Evolutionary conservation across 1,140 invertebrate species (phyloP).

Genomic region (Temnothorax longispinosus): DNA sequence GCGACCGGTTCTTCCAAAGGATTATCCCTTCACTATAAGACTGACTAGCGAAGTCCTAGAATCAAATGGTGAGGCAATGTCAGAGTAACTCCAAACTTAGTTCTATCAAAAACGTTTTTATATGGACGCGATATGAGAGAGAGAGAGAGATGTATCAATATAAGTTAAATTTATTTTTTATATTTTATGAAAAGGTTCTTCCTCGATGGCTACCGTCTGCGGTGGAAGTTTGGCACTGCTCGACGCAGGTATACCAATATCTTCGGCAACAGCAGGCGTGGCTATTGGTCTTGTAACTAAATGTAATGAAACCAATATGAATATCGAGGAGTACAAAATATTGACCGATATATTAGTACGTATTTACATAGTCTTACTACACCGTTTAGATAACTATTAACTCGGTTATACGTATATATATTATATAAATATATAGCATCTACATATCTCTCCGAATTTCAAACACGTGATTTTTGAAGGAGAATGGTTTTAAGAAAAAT

Average conservation of each 20-base stretch:
- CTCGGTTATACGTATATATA: too few relatives aligned
- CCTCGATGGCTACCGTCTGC: slow-evolving; percentile 99
- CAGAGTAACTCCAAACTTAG: neutral
- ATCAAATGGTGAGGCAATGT: slow-evolving; percentile 93
- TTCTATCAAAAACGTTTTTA: neutral
- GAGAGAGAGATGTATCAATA: neutral
- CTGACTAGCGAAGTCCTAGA: slow-evolving; percentile 98
- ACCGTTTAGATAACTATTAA: neutral
- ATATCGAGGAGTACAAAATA: slow-evolving; percentile 92
- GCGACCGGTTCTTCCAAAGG: slow-evolving; percentile 91
- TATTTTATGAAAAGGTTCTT: slow-evolving; percentile 89
- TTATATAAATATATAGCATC: too few relatives aligned
- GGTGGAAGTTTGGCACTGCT: slow-evolving; percentile 97
- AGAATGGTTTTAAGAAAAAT: too few relatives aligned
- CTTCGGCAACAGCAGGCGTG: slow-evolving; percentile 95
- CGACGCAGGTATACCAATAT: slow-evolving; percentile 97
- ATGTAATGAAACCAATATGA: slow-evolving; percentile 86
- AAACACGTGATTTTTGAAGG: too few relatives aligned
- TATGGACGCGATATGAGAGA: neutral
- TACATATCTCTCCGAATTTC: too few relatives aligned
- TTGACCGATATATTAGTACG: slow-evolving; percentile 96
- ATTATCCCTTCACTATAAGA: slow-evolving; percentile 96
- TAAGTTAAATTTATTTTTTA: slow-evolving; percentile 32
- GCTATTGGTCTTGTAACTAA: slow-evolving; percentile 96
- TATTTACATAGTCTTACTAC: neutral